Conservation (phyloP, 2,888 invertebrate species). For the Portevinia maculata region DNA sequence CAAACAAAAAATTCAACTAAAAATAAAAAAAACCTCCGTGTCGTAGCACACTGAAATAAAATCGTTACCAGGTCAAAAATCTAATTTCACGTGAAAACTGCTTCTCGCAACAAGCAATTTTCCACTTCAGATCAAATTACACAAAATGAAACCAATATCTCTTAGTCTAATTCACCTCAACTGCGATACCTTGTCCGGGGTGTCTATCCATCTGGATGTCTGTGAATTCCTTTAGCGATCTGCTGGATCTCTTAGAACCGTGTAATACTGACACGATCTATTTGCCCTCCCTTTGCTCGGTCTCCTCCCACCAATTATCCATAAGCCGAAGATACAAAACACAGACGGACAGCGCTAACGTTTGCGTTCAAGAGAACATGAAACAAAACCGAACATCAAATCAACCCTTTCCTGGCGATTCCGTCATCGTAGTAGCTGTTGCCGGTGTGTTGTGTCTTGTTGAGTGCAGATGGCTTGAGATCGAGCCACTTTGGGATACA, state of each 20-base stretch:
- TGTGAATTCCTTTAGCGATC: conserved; percentile 45
- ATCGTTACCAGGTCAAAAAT: conserved; percentile 70
- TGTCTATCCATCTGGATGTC: conserved; percentile 39
- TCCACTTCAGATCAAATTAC: conserved; percentile 74
- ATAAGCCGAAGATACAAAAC: conserved; percentile 26
- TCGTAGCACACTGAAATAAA: conserved; percentile 52
- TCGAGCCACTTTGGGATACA: conserved; percentile 65
- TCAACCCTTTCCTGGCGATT: conserved; percentile 59
- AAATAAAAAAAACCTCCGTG: conserved; percentile 41
- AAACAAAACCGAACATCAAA: conserved; percentile 66
- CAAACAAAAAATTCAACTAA: conserved; percentile 8
- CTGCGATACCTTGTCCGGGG: conserved; percentile 20
- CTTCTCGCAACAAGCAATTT: conserved; percentile 65
- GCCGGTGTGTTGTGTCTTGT: conserved; percentile 17
- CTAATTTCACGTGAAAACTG: conserved; percentile 67
- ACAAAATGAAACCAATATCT: conserved; percentile 74
- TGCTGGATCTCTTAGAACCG: conserved; percentile 52
- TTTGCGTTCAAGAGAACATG: conserved; percentile 30
- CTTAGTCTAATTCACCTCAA: conserved; percentile 68
- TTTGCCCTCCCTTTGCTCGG: conserved; percentile 23
- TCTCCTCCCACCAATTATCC: conserved; percentile 72
- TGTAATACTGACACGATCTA: conserved; percentile 72
- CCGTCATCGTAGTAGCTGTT: conserved; percentile 59
- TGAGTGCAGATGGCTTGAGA: conserved; percentile 44
- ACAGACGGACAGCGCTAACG: not conserved